These are phyloP conservation scores for Hiodon tergisus DNA, from an alignment of 2,113 vertebrate species.

Conservation along the genomic window DNA sequence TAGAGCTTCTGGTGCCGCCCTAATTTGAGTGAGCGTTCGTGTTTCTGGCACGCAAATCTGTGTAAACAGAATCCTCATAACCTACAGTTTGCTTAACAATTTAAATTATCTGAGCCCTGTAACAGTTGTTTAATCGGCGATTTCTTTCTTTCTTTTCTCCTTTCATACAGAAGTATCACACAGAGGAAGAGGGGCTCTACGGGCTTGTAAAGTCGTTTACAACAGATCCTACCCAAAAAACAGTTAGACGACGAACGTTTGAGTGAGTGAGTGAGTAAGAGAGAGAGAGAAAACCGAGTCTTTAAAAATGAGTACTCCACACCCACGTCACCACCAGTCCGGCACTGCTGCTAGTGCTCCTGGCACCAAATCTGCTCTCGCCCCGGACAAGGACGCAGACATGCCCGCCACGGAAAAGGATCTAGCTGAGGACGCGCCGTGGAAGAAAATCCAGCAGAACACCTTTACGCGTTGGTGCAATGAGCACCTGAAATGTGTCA, in stretches of 20 bases:
- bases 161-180: neutral
- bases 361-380: slow-evolving; percentile 2
- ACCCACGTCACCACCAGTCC: slow-evolving; percentile 35
- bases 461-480: slow-evolving; percentile 79
- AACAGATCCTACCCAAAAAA: slow-evolving; percentile 7
- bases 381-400: slow-evolving; percentile 32
- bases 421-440: slow-evolving; percentile 71
- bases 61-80: too few species aligned
- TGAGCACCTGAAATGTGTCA: slow-evolving; percentile 71
- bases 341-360: slow-evolving; percentile 11
- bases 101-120: neutral
- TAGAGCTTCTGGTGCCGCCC: too few species aligned
- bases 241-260: neutral
- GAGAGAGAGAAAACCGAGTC: neutral
- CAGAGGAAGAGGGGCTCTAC: neutral
- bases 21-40: too few species aligned
- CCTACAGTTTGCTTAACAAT: too few species aligned
- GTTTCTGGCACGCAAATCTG: too few species aligned
- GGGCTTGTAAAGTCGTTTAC: neutral
- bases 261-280: too few species aligned
- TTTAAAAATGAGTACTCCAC: slow-evolving; percentile 44
- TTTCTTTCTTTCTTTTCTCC: neutral
- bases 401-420: slow-evolving; percentile 53
- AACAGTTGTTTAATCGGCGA: neutral
- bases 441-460: slow-evolving; percentile 79